Base-by-base conservation (phyloP, 1,140 invertebrate genomes). In the Coptotermes formosanus region DNA sequence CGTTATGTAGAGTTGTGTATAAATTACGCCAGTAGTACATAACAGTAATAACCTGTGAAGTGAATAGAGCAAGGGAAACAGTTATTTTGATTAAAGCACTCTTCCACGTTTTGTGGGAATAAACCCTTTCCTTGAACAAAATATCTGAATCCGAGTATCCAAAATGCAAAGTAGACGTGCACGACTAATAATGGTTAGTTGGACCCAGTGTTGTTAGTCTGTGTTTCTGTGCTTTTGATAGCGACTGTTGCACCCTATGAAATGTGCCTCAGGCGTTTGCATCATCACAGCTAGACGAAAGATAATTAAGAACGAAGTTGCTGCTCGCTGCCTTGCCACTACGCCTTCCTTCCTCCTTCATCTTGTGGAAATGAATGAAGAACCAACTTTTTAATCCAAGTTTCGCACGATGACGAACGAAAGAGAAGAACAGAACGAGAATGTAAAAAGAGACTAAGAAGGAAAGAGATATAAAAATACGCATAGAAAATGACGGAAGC, bases 401-500 rank as follows among this genome's bases (percentile, higher is more conserved):
- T 75, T n/a, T 30, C 7, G n/a, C n/a, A 30, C 14, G n/a, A 75
- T 75, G 64, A n/a, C n/a, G 64, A 14, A 75, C 64, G 64, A 75
- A 14, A 75, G n/a, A 75, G 64, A 30, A 75, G 64, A 75, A 75
- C 9, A 30, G n/a, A 75, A 30, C 8, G n/a, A 75, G 7, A 75
- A 75, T 38, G 38, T 38, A 30, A 75, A 75, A 75, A 75, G n/a
- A 30, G n/a, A 75, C 64, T 75, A n/a, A 75, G 14, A 30, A 30
- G 25, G n/a, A 75, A 30, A 30, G n/a, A 75, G n/a, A 75, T 30
- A 75, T 75, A 75, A 75, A 75, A 75, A 75, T 75, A 75, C 64
- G 64, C 64, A 75, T 75, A 75, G 64, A 75, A 75, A 64, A 75
- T 75, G 25, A 75, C 64, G 64, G 64, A 75, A 75, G 25, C 25